These are phyloP conservation scores for Cancer borealis DNA, from an alignment of 2,888 invertebrate species.

Conservation along the genomic window DNA sequence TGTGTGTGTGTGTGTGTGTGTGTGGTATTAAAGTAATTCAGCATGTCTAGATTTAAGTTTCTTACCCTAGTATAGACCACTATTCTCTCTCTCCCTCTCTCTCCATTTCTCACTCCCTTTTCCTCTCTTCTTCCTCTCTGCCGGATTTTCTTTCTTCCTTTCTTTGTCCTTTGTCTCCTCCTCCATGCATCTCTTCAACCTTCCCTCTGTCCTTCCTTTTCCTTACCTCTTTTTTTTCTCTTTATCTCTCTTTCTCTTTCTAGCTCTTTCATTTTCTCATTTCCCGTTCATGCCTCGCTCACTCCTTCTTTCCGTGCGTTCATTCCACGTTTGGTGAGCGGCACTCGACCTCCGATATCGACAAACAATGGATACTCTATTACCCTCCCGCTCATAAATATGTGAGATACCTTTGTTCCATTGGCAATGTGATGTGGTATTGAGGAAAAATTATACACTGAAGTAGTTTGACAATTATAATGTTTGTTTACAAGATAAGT, in stretches of 20 bases:
- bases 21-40: background rate
- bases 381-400: no score
- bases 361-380: no score
- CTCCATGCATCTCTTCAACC: background rate
- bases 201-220: background rate
- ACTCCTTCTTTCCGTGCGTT: no score
- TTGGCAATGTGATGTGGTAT: no score
- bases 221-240: background rate
- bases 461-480: no score
- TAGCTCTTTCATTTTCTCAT: no score
- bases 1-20: slow-evolving; percentile 3
- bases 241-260: background rate
- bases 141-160: background rate
- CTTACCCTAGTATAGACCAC: background rate
- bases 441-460: no score
- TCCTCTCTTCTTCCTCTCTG: background rate
- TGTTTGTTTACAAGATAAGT: no score
- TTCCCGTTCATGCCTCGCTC: no score
- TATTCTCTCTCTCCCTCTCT: background rate
- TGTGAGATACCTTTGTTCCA: no score
- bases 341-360: no score
- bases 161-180: background rate
- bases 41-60: background rate
- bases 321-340: no score
- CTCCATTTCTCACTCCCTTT: background rate